These are phyloP conservation scores for Augochlora pura DNA, from an alignment of 1,140 invertebrate species.

Conservation along the genomic window DNA sequence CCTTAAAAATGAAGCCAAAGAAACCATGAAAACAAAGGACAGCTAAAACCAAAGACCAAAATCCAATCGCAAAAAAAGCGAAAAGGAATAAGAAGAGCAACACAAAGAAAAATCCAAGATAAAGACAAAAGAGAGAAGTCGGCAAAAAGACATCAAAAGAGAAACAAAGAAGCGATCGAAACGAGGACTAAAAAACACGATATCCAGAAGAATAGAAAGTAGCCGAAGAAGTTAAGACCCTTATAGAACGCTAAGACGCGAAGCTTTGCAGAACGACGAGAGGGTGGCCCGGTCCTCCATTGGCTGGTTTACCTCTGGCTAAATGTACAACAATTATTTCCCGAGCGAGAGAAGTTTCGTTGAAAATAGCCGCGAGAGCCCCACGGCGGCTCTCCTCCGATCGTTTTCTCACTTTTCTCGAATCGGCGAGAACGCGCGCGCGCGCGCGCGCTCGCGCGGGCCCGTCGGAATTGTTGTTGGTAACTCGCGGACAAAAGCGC, in stretches of 20 bases:
- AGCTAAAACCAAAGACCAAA: too few species aligned
- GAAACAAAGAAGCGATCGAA: too few species aligned
- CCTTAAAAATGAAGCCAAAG: too few species aligned
- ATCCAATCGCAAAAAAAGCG: too few species aligned
- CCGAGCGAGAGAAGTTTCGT: neutral
- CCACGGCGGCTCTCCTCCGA: neutral
- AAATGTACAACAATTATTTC: constrained; percentile 2
- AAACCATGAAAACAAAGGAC: too few species aligned
- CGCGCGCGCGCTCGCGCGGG: too few species aligned
- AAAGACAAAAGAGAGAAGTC: too few species aligned
- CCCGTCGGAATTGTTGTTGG: neutral
- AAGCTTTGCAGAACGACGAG: neutral
- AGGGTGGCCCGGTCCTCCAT: neutral
- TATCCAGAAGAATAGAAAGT: neutral
- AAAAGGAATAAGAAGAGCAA: too few species aligned
- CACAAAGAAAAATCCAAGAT: too few species aligned
- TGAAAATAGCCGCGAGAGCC: neutral
- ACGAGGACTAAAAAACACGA: neutral
- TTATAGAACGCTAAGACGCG: neutral
- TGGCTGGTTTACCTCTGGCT: neutral
- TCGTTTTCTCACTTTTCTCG: constrained; percentile 1
- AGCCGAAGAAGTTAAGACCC: neutral
- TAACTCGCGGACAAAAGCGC: neutral
- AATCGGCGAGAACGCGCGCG: too few species aligned
- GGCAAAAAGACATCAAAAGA: too few species aligned